Conservation (phyloP, 2,113 vertebrate genomes). For the Nyctibius bracteatus region DNA sequence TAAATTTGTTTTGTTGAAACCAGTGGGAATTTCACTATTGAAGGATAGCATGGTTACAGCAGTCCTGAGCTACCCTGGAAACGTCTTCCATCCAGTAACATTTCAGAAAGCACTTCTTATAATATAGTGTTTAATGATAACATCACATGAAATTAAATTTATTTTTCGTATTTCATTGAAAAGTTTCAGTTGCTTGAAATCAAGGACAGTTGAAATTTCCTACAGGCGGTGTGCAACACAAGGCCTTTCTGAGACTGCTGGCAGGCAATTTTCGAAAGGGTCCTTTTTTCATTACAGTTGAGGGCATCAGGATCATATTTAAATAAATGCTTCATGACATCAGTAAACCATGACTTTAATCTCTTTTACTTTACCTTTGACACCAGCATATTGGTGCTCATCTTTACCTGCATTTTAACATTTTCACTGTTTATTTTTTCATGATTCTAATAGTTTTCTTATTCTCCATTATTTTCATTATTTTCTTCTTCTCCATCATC, state of each 20-base stretch:
- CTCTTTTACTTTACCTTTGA: conserved; percentile 15
- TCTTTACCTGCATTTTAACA: background rate
- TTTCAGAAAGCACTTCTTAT: background rate
- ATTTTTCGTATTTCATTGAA: background rate
- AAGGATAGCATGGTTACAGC: background rate
- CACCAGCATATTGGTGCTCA: background rate
- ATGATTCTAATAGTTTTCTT: background rate
- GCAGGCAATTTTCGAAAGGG: conserved; percentile 4
- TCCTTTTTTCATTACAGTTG: background rate
- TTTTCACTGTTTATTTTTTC: background rate
- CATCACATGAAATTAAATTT: background rate
- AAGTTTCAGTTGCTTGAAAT: background rate
- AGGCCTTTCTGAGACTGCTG: background rate
- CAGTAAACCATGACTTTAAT: background rate
- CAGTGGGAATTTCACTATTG: background rate
- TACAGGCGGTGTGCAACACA: background rate
- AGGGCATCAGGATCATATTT: background rate
- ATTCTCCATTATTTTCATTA: background rate
- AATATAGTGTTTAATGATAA: background rate
- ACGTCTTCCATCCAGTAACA: background rate
- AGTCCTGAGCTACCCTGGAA: background rate
- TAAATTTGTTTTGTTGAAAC: background rate
- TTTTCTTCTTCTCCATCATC: background rate
- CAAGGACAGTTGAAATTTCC: conserved; percentile 13
- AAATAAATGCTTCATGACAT: conserved; percentile 47